Conservation (phyloP, 30 jellyfish, hydroid and myxozoan genomes). For the Aurelia aurita region DNA sequence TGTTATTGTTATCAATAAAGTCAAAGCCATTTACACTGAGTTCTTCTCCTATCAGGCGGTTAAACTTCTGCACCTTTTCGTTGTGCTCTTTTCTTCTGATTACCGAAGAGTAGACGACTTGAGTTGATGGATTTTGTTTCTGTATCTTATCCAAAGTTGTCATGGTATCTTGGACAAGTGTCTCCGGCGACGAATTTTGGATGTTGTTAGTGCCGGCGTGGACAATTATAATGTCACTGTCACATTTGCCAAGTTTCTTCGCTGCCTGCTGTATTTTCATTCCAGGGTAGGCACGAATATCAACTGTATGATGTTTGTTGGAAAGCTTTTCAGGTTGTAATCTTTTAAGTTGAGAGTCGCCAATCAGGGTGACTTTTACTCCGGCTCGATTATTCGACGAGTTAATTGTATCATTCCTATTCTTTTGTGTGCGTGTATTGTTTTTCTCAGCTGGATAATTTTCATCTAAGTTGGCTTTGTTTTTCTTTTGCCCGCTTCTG, state of each 20-base stretch:
- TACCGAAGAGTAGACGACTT: neutral
- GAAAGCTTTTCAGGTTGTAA: too few relatives aligned
- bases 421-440: too few relatives aligned
- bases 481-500: too few relatives aligned
- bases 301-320: too few relatives aligned
- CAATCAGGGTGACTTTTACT: too few relatives aligned
- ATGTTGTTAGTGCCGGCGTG: slow-evolving; percentile 16
- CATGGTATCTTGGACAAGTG: slow-evolving; percentile 2
- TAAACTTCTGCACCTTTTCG: slow-evolving; percentile 11
- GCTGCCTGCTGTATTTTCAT: too few relatives aligned
- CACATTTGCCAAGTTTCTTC: neutral
- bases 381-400: too few relatives aligned
- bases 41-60: neutral
- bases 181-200: slow-evolving; percentile 2
- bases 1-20: neutral
- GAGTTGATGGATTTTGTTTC: slow-evolving; percentile 5
- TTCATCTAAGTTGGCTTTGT: too few relatives aligned
- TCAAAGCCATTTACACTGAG: neutral
- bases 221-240: neutral
- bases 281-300: too few relatives aligned
- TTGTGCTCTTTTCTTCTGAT: slow-evolving; percentile 6
- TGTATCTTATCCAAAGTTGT: slow-evolving; percentile 8
- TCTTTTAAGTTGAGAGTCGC: too few relatives aligned
- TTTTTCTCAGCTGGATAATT: too few relatives aligned
- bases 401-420: too few relatives aligned